phyloP scores from a whole-genome alignment of 2,797 vertebrate genomes.

The Ceyx erithaca region DNA sequence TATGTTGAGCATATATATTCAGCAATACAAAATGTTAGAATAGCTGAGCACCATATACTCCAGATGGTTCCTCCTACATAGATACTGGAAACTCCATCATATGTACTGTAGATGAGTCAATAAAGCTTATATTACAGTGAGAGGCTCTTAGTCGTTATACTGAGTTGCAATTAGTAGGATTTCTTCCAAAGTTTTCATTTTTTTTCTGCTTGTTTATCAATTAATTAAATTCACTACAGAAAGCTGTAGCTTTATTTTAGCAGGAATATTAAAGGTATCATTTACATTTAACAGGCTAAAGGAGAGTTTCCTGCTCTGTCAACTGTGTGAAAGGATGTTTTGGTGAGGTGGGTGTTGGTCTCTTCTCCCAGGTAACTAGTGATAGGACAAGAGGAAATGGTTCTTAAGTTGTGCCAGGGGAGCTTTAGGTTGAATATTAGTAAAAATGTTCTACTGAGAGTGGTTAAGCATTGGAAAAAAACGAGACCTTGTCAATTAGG shows the following conservation, averaged over 20 bases:
- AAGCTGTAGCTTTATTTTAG: neutral
- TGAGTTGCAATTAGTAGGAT: neutral
- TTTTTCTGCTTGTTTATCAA: neutral
- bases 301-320: too few species aligned
- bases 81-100: neutral
- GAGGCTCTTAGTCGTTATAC: neutral
- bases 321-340: too few species aligned
- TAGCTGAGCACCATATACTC: neutral
- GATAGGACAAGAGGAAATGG: too few species aligned
- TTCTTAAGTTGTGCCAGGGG: too few species aligned
- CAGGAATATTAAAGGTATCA: neutral
- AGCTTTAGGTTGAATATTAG: too few species aligned
- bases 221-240: neutral
- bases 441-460: too few species aligned
- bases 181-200: neutral
- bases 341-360: too few species aligned
- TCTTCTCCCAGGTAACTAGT: too few species aligned
- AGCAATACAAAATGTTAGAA: neutral
- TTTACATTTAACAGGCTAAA: neutral
- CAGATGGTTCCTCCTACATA: conserved; percentile 33
- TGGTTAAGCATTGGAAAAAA: neutral
- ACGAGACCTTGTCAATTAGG: neutral
- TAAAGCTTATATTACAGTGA: neutral
- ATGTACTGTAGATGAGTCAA: neutral
- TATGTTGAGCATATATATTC: neutral